phyloP scores from a whole-genome alignment of 2,888 invertebrate species.

The Calameuta filiformis region DNA sequence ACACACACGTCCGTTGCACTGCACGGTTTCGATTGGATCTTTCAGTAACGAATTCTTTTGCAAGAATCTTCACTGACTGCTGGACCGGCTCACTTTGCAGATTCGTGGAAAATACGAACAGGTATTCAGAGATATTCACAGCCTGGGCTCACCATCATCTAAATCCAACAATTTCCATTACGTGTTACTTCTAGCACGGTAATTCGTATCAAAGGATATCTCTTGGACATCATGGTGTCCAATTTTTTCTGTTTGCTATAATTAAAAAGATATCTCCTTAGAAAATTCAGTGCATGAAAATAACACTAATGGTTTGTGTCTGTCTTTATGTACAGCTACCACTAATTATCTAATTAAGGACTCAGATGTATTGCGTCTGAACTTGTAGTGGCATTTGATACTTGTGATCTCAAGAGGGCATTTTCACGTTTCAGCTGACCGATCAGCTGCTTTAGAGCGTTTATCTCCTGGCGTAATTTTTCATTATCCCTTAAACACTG shows the following conservation, averaged over 20 bases:
- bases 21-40: neutral
- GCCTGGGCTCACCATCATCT: conserved; percentile 35
- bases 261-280: neutral
- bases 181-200: neutral
- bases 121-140: conserved; percentile 47
- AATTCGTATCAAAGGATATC: neutral
- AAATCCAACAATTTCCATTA: neutral
- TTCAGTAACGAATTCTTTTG: neutral
- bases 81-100: neutral
- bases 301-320: neutral
- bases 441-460: conserved; percentile 78
- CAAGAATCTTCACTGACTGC: neutral
- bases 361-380: conserved; percentile 45
- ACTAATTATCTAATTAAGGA: conserved; percentile 36
- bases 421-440: conserved; percentile 83
- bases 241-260: neutral
- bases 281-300: neutral
- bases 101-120: conserved; percentile 20
- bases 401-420: conserved; percentile 74
- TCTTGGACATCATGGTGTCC: neutral
- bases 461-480: conserved; percentile 76
- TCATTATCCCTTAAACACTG: conserved; percentile 77
- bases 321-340: conserved; percentile 31
- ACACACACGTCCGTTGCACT: neutral
- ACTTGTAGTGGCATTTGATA: conserved; percentile 37